phyloP scores from a whole-genome alignment of 2,888 invertebrate species.

The Protonemura montana region DNA sequence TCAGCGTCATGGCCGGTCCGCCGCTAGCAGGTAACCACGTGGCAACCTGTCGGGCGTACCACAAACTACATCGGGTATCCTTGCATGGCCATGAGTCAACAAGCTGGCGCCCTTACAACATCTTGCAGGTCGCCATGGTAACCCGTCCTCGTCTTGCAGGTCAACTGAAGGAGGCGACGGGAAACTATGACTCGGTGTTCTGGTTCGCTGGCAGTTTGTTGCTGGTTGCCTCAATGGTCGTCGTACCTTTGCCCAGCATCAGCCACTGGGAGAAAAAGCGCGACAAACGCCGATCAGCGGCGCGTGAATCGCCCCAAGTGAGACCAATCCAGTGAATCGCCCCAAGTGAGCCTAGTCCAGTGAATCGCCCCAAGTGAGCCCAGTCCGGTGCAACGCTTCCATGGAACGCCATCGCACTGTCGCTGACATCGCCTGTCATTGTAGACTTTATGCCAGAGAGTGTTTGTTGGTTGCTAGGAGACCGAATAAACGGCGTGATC shows the following conservation, averaged over 20 bases:
- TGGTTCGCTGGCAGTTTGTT: not conserved
- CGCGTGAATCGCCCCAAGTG: not conserved
- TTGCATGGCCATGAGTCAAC: too few relatives aligned
- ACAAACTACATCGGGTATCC: too few relatives aligned
- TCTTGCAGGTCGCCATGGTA: not conserved
- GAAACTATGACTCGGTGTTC: conserved; percentile 1
- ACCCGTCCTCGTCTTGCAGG: not conserved
- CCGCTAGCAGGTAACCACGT: conserved; percentile 12
- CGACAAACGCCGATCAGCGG: not conserved
- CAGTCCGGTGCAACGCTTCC: too few relatives aligned
- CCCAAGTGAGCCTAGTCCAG: too few relatives aligned
- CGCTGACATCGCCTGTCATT: too few relatives aligned
- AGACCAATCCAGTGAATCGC: too few relatives aligned
- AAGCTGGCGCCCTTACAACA: not conserved
- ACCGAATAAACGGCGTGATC: too few relatives aligned
- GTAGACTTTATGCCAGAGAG: too few relatives aligned
- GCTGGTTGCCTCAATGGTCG: not conserved
- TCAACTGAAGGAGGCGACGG: not conserved
- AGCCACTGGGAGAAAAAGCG: not conserved
- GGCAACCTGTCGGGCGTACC: too few relatives aligned
- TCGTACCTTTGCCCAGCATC: not conserved
- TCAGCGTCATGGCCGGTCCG: not conserved
- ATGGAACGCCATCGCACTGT: too few relatives aligned
- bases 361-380: too few relatives aligned
- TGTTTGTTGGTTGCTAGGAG: too few relatives aligned